phyloP scores from a whole-genome alignment of 2,797 vertebrate species.

The Melanotaenia pygmaea region DNA sequence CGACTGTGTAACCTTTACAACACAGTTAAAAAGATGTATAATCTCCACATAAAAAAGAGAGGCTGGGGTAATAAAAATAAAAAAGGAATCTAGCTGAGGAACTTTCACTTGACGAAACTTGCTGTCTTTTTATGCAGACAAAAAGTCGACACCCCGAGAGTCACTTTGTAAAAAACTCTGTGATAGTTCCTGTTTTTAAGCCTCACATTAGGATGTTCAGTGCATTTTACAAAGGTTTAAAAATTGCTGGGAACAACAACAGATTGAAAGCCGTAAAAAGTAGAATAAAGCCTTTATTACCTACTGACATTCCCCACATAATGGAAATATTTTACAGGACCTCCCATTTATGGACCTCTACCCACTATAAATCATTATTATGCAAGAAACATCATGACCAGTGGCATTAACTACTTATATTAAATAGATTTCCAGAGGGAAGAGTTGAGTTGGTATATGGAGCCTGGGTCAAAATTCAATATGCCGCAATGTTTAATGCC shows the following conservation, averaged over 20 bases:
- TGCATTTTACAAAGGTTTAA: constrained; percentile 72
- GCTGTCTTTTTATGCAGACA: constrained; percentile 38
- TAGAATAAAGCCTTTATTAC: constrained; percentile 81
- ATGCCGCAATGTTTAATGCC: constrained; percentile 93
- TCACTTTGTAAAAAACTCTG: constrained; percentile 67
- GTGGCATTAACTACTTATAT: constrained; percentile 87
- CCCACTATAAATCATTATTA: constrained; percentile 87
- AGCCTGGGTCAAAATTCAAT: constrained; percentile 93
- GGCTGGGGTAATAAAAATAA: constrained; percentile 66
- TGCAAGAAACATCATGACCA: constrained; percentile 88
- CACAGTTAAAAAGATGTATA: constrained; percentile 82
- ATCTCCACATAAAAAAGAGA: constrained; percentile 73
- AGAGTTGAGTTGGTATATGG: constrained; percentile 89
- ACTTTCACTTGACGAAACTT: constrained; percentile 66
- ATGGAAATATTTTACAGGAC: constrained; percentile 84
- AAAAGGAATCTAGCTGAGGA: constrained; percentile 57
- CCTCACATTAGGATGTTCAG: constrained; percentile 60
- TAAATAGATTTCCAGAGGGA: constrained; percentile 88
- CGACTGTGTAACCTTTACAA: constrained; percentile 86
- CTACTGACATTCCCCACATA: constrained; percentile 80
- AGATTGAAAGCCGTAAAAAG: constrained; percentile 84
- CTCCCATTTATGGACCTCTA: constrained; percentile 80
- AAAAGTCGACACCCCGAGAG: constrained; percentile 60
- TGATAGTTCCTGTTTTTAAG: constrained; percentile 56
- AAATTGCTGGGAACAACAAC: constrained; percentile 81